Percentiles rank a stretch among this genome's conserved stretches.
phyloP scores from a whole-genome alignment of 1,140 invertebrate species.

The Drosophila repleta region DNA sequence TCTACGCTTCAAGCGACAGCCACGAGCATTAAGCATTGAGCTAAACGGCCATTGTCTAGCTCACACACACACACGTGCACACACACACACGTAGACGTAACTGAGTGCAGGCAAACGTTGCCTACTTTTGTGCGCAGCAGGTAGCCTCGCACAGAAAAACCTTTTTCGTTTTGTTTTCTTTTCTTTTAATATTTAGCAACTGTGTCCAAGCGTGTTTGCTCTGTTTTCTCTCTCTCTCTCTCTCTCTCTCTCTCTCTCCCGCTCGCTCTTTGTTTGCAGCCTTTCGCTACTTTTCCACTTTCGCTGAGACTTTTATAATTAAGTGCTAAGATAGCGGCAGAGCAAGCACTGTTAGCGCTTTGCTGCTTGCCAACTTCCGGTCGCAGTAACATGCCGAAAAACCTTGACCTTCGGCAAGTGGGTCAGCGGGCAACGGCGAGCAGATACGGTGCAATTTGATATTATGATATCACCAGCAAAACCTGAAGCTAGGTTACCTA shows the following conservation, averaged over 20 bases:
- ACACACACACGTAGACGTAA: background rate
- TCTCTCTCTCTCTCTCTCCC: slow-evolving; percentile 22
- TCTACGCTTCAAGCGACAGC: slow-evolving; percentile 55
- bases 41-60: slow-evolving; percentile 50
- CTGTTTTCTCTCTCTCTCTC: slow-evolving; percentile 21
- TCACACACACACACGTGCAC: slow-evolving; percentile 16
- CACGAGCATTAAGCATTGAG: slow-evolving; percentile 50
- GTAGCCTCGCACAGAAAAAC: slow-evolving; percentile 17
- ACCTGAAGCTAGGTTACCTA: too few relatives aligned
- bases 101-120: slow-evolving; percentile 28
- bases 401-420: slow-evolving; percentile 57
- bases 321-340: slow-evolving; percentile 53
- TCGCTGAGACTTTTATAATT: slow-evolving; percentile 70
- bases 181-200: background rate
- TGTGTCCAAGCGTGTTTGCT: slow-evolving; percentile 17
- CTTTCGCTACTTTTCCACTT: slow-evolving; percentile 1
- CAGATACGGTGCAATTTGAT: slow-evolving; percentile 1
- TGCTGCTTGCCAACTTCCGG: slow-evolving; percentile 26
- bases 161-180: slow-evolving; percentile 15
- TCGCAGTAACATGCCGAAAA: slow-evolving; percentile 16
- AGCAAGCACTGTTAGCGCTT: slow-evolving; percentile 48
- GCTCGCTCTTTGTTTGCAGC: background rate
- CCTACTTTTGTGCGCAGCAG: slow-evolving; percentile 46
- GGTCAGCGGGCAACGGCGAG: background rate
- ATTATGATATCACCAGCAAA: background rate